Conservation (phyloP, 2,797 vertebrate genomes). For the Acanthurus leucopareius region DNA sequence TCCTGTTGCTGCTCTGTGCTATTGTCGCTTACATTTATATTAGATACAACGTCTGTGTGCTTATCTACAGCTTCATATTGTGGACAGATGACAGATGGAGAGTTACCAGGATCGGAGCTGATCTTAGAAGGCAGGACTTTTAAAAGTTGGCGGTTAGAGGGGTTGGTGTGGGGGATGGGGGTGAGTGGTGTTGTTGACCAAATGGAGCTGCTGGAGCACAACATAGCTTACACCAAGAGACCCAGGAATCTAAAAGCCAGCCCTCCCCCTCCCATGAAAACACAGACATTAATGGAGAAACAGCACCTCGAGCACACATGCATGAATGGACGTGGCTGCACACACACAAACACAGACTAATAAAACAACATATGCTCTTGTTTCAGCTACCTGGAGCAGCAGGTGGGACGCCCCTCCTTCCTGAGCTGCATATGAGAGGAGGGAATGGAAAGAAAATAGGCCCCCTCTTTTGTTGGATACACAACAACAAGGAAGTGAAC, state of each 20-base stretch:
- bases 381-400: constrained; percentile 78
- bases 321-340: constrained; percentile 56
- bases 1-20: constrained; percentile 59
- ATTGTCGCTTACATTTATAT: constrained; percentile 1
- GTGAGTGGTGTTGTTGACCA: constrained; percentile 65
- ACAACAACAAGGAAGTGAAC: constrained; percentile 32
- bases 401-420: constrained; percentile 70
- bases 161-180: not conserved
- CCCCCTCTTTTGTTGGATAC: constrained; percentile 34
- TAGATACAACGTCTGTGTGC: not conserved
- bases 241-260: constrained; percentile 75
- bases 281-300: constrained; percentile 52
- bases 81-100: constrained; percentile 40
- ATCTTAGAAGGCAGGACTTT: constrained; percentile 60
- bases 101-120: constrained; percentile 66
- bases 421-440: not conserved
- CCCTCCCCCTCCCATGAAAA: constrained; percentile 60
- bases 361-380: constrained; percentile 79
- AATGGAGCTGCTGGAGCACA: constrained; percentile 79
- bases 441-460: constrained; percentile 15
- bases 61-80: constrained; percentile 15
- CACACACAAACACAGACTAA: constrained; percentile 62
- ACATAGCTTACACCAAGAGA: constrained; percentile 77
- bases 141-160: constrained; percentile 44
- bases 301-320: constrained; percentile 61